Evolutionary conservation across 2,797 vertebrate genomes (phyloP).

Genomic region (Sebastes aleutianus): DNA sequence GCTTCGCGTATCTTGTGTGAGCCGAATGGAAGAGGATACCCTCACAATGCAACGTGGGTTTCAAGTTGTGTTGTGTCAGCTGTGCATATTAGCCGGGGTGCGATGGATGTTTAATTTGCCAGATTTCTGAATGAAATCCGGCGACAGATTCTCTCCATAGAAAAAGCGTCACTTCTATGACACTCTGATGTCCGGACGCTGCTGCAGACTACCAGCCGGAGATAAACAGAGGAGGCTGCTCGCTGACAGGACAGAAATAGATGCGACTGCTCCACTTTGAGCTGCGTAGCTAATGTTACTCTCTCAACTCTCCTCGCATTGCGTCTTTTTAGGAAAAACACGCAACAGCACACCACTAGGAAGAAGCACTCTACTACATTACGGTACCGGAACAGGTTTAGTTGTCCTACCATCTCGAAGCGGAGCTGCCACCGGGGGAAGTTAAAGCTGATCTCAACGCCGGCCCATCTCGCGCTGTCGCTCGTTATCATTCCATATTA

Average conservation of each 20-base stretch:
- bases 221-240: neutral
- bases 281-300: constrained; percentile 47
- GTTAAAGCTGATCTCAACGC: constrained; percentile 63
- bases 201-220: neutral
- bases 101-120: neutral
- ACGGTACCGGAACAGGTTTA: constrained; percentile 39
- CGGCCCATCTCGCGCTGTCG: constrained; percentile 62
- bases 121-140: constrained; percentile 16
- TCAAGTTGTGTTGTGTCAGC: neutral
- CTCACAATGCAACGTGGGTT: neutral
- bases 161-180: constrained; percentile 8
- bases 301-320: constrained; percentile 59
- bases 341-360: constrained; percentile 33
- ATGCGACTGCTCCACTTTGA: constrained; percentile 39
- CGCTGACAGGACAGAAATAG: neutral
- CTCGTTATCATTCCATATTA: constrained; percentile 59
- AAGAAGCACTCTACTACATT: constrained; percentile 17
- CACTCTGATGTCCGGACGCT: neutral
- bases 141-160: neutral
- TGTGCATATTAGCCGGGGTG: neutral
- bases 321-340: constrained; percentile 59
- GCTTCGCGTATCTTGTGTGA: neutral
- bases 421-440: constrained; percentile 63
- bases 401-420: constrained; percentile 77
- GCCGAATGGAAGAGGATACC: constrained; percentile 23